phyloP scores from a whole-genome alignment of 1,140 invertebrate genomes.

The Brachionus calyciflorus region DNA sequence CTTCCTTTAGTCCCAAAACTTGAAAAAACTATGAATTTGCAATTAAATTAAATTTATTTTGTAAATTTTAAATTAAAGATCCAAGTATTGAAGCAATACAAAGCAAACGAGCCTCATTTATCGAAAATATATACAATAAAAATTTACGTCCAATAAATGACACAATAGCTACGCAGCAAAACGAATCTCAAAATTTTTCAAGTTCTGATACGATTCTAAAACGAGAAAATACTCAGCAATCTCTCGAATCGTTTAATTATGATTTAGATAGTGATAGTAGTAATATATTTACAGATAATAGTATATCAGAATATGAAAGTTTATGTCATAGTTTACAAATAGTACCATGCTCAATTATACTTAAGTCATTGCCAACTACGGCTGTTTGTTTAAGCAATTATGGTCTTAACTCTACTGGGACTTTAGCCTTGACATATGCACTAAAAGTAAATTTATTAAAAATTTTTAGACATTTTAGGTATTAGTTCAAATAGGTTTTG shows the following conservation, averaged over 20 bases:
- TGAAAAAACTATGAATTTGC: too few species aligned
- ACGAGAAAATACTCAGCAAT: neutral
- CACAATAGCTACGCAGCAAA: neutral
- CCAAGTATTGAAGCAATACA: slow-evolving; percentile 39
- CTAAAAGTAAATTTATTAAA: slow-evolving; percentile 16
- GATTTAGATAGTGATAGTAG: slow-evolving; percentile 9
- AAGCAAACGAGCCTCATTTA: neutral
- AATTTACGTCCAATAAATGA: slow-evolving; percentile 24
- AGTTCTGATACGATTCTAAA: neutral
- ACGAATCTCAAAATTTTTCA: neutral
- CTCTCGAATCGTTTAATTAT: slow-evolving; percentile 9
- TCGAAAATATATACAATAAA: slow-evolving; percentile 41
- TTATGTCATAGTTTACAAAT: neutral
- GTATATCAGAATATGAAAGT: slow-evolving; percentile 22
- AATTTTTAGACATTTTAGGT: too few species aligned
- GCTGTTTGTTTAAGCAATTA: neutral
- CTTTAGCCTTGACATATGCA: slow-evolving; percentile 10
- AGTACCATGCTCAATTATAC: slow-evolving; percentile 38
- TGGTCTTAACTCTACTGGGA: slow-evolving; percentile 39
- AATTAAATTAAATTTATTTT: too few species aligned
- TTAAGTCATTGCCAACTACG: slow-evolving; percentile 19
- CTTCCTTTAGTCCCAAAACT: too few species aligned
- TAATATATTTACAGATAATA: neutral
- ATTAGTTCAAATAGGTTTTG: too few species aligned
- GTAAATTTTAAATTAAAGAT: neutral